Conservation (phyloP, 2,888 invertebrate species). For the Drymonia ruficornis region DNA sequence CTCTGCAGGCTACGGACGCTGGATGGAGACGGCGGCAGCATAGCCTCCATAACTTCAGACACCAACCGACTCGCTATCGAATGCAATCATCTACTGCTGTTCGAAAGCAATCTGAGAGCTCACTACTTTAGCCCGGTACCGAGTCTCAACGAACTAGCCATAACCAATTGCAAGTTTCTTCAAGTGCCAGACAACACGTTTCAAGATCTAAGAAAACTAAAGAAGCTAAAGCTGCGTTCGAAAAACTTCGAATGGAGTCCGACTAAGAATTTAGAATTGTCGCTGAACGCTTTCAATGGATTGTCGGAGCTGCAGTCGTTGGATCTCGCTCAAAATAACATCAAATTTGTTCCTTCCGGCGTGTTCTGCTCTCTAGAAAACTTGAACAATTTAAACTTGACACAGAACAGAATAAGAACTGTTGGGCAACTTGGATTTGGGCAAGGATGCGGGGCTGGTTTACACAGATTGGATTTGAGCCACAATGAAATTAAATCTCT, state of each 20-base stretch:
- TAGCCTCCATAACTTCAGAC: constrained; percentile 86
- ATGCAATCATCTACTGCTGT: constrained; percentile 91
- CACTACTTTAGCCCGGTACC: constrained; percentile 89
- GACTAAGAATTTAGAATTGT: constrained; percentile 90
- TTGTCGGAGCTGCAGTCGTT: constrained; percentile 91
- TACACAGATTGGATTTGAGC: constrained; percentile 92
- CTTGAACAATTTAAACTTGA: constrained; percentile 93
- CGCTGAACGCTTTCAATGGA: constrained; percentile 89
- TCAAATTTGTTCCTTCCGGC: constrained; percentile 91
- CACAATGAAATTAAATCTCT: constrained; percentile 90
- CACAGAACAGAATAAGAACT: constrained; percentile 92
- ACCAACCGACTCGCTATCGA: constrained; percentile 89
- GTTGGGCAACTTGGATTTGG: constrained; percentile 91
- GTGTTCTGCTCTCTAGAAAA: constrained; percentile 92
- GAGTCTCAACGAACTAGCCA: constrained; percentile 89
- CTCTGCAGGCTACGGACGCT: constrained; percentile 89
- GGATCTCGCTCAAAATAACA: constrained; percentile 93
- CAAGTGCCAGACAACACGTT: constrained; percentile 91
- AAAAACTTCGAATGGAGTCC: constrained; percentile 92
- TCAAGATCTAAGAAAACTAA: constrained; percentile 91
- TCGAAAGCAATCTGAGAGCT: constrained; percentile 90
- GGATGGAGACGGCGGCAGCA: constrained; percentile 88
- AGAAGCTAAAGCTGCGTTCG: constrained; percentile 91
- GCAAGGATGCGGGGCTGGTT: constrained; percentile 87
- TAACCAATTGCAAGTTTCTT: constrained; percentile 92